These are phyloP conservation scores for Formica aserva DNA, from an alignment of 2,888 invertebrate genomes.

Conservation along the genomic window DNA sequence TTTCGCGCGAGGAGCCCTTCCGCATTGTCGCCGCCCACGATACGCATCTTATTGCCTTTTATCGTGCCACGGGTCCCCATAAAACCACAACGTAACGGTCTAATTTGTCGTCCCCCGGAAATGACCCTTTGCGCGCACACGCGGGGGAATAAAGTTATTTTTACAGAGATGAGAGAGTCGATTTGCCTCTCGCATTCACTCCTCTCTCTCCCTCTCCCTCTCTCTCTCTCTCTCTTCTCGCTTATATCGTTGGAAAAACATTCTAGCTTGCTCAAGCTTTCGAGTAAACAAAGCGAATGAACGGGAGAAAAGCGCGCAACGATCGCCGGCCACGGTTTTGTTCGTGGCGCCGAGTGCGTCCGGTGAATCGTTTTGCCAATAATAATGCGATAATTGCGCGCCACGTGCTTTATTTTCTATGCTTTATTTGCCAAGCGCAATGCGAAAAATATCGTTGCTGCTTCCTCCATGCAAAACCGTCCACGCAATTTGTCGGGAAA, in stretches of 20 bases:
- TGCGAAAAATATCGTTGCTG: conserved; percentile 29
- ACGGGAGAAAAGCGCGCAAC: conserved; percentile 25
- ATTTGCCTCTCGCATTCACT: not conserved
- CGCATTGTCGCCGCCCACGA: conserved; percentile 47
- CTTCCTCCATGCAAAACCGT: conserved; percentile 12
- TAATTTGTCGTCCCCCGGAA: conserved; percentile 61
- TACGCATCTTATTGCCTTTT: conserved; percentile 65
- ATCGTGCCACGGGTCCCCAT: conserved; percentile 55
- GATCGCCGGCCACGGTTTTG: conserved; percentile 32
- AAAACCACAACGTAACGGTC: conserved; percentile 55
- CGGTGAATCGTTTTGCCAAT: conserved; percentile 49
- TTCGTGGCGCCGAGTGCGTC: conserved; percentile 24
- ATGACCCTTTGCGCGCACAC: conserved; percentile 12
- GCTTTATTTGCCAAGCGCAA: conserved; percentile 13
- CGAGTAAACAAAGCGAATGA: conserved; percentile 47
- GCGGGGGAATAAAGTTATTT: conserved; percentile 57
- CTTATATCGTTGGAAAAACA: conserved; percentile 42
- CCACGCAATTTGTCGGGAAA: not conserved
- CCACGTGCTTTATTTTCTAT: conserved; percentile 41
- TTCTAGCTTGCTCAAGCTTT: conserved; percentile 9
- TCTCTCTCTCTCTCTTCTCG: not conserved
- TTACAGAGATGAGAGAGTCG: conserved; percentile 18
- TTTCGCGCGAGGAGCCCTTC: conserved; percentile 41
- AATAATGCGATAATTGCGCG: conserved; percentile 56
- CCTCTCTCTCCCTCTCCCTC: not conserved